A percentile compares a stretch with the other conserved stretches of the same genome.
These are phyloP conservation scores for Mimachlamys varia DNA, from an alignment of 2,888 invertebrate genomes.

Conservation along the genomic window DNA sequence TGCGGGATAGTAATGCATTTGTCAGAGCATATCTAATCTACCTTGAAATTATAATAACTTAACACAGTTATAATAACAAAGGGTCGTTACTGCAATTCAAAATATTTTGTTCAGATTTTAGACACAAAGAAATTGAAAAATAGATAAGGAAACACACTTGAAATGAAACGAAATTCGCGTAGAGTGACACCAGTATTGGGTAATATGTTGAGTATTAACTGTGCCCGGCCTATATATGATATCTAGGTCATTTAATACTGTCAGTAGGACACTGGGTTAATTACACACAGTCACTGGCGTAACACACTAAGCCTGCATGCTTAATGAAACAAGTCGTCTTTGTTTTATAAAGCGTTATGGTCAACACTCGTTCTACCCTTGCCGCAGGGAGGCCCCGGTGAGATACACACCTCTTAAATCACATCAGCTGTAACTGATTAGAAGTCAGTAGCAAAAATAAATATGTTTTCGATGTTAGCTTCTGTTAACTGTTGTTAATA, in stretches of 20 bases:
- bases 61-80: too few relatives aligned
- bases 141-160: neutral
- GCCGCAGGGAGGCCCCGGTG: neutral
- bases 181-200: neutral
- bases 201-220: neutral
- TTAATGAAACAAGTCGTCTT: neutral
- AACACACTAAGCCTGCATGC: neutral
- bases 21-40: too few relatives aligned
- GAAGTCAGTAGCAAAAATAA: neutral
- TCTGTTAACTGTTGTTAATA: neutral
- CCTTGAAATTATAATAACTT: too few relatives aligned
- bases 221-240: neutral
- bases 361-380: neutral
- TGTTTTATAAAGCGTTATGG: neutral
- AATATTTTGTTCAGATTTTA: too few relatives aligned
- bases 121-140: too few relatives aligned
- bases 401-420: neutral
- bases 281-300: neutral
- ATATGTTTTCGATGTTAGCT: neutral
- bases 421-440: neutral
- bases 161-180: neutral
- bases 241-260: neutral
- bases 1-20: too few relatives aligned
- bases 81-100: too few relatives aligned
- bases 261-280: neutral